These are phyloP conservation scores for Myodes glareolus DNA, from an alignment of 2,113 vertebrate species.

Conservation along the genomic window DNA sequence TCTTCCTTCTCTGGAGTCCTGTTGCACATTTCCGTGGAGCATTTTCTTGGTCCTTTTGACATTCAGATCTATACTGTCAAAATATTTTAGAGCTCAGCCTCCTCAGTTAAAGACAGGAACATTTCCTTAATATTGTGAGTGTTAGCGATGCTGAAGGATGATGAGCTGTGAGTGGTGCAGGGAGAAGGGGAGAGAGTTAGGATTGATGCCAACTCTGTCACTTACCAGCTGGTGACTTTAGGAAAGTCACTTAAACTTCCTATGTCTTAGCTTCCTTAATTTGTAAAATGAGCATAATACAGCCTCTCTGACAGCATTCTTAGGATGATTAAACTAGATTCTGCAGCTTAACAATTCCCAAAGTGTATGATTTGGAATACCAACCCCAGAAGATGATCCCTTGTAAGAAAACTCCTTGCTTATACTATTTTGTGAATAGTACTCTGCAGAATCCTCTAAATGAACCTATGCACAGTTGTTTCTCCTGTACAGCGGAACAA, in stretches of 20 bases:
- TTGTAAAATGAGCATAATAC: conserved; percentile 46
- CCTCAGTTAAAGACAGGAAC: conserved; percentile 43
- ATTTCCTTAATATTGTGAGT: conserved; percentile 23
- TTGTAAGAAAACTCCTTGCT: neutral
- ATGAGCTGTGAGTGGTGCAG: neutral
- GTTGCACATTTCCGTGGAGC: neutral
- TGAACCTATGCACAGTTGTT: neutral
- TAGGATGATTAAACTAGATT: conserved; percentile 41
- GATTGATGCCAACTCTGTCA: conserved; percentile 42
- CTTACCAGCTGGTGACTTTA: conserved; percentile 53
- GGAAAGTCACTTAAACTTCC: conserved; percentile 59
- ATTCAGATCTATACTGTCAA: neutral
- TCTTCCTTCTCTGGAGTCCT: neutral
- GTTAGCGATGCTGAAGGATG: neutral
- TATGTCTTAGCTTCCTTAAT: conserved; percentile 43
- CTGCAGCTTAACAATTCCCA: neutral
- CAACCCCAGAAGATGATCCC: neutral
- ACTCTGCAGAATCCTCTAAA: neutral
- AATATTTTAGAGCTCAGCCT: conserved; percentile 46
- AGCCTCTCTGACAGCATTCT: conserved; percentile 24
- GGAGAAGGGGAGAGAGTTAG: conserved; percentile 7
- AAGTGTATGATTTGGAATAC: conserved; percentile 45
- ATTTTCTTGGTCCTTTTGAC: conserved; percentile 30
- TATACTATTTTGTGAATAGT: conserved; percentile 38
- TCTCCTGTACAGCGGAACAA: neutral